Conservation (phyloP, 2,797 vertebrate genomes). For the Telmatherina bonti region DNA sequence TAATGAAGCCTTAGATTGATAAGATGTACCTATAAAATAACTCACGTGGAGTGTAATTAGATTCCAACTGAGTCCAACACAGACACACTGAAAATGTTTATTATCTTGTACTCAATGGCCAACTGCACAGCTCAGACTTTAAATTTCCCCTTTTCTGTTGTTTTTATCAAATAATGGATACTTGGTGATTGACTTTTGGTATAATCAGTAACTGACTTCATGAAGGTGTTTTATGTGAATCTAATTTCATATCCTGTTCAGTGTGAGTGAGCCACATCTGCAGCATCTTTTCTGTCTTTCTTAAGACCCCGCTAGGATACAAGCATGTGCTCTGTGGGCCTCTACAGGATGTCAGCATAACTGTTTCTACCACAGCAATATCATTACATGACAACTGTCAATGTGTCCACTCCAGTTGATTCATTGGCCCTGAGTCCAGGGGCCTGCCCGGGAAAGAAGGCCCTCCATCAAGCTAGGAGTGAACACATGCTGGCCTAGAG, state of each 20-base stretch:
- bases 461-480: slow-evolving; percentile 81
- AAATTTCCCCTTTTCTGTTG: too few relatives aligned
- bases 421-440: slow-evolving; percentile 66
- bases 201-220: not conserved
- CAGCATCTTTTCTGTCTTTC: not conserved
- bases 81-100: not conserved
- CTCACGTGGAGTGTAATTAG: not conserved
- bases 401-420: slow-evolving; percentile 80
- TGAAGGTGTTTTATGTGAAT: not conserved
- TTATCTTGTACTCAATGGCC: not conserved
- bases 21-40: not conserved
- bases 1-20: not conserved
- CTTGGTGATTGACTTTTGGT: not conserved
- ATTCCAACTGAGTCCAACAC: not conserved
- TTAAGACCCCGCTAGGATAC: slow-evolving; percentile 23
- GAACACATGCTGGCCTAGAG: slow-evolving; percentile 63
- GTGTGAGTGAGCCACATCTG: not conserved
- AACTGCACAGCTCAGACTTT: not conserved
- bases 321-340: slow-evolving; percentile 5
- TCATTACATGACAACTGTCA: slow-evolving; percentile 84
- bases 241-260: slow-evolving; percentile 1
- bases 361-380: slow-evolving; percentile 65
- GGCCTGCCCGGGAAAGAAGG: slow-evolving; percentile 73
- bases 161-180: too few relatives aligned
- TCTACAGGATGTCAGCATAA: slow-evolving; percentile 19